phyloP scores from a whole-genome alignment of 2,797 vertebrate species.

The Spinus pinus region DNA sequence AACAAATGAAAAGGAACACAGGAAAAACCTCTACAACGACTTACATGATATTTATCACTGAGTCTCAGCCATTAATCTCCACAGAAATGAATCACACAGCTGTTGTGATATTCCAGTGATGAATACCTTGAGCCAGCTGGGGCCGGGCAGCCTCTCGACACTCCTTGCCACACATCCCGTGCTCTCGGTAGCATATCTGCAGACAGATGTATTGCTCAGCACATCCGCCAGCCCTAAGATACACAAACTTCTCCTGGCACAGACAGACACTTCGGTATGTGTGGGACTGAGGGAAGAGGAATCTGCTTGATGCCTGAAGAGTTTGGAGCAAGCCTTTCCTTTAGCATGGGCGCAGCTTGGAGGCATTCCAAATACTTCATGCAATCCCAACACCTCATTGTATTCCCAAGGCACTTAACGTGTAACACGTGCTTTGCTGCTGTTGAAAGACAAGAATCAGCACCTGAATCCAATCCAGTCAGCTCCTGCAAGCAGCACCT shows the following conservation, averaged over 20 bases:
- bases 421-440: neutral
- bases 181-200: neutral
- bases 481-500: neutral
- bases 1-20: neutral
- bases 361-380: neutral
- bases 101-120: neutral
- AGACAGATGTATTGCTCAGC: neutral
- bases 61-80: neutral
- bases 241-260: neutral
- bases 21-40: neutral
- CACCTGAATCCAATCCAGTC: neutral
- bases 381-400: constrained; percentile 19
- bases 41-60: neutral
- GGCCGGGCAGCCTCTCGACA: neutral
- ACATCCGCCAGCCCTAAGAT: neutral
- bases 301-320: neutral
- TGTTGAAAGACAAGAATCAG: neutral
- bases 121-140: neutral
- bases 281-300: neutral
- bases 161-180: neutral
- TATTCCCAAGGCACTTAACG: constrained; percentile 26
- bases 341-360: neutral
- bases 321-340: neutral
- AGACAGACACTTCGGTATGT: neutral
- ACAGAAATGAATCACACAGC: neutral